Conservation (phyloP, 2,888 invertebrate species). For the Xestia c-nigrum region DNA sequence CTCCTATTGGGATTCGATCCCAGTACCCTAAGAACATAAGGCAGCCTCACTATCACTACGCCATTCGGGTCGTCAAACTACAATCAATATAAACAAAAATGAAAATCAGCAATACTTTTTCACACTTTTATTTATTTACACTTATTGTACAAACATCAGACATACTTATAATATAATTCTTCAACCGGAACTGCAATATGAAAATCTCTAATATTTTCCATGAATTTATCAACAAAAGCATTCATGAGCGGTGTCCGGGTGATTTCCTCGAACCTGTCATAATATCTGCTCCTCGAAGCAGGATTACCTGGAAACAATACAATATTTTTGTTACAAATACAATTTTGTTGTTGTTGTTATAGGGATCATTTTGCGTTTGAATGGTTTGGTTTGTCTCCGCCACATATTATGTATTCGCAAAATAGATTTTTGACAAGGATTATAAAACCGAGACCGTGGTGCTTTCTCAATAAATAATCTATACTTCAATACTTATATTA, state of each 20-base stretch:
- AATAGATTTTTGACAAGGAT: neutral
- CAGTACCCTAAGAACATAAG: no score
- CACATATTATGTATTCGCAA: neutral
- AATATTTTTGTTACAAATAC: no score
- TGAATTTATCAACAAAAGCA: constrained; percentile 42
- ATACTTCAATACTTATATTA: no score
- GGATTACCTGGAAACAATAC: constrained; percentile 25
- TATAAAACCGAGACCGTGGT: neutral
- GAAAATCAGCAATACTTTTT: neutral
- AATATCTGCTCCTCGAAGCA: constrained; percentile 28
- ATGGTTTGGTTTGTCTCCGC: neutral
- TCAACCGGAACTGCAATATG: constrained; percentile 40
- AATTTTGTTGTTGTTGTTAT: no score
- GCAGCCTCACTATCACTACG: no score
- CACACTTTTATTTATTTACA: constrained; percentile 16
- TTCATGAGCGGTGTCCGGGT: constrained; percentile 35
- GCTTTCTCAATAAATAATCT: no score
- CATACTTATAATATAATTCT: constrained; percentile 49
- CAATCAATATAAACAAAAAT: neutral
- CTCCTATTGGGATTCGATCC: no score
- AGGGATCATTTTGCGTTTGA: neutral
- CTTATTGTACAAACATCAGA: constrained; percentile 3
- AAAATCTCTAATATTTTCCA: constrained; percentile 38
- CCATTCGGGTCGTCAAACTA: no score
- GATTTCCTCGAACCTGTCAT: constrained; percentile 46